Percentiles rank a stretch among this genome's conserved stretches.
Conservation (phyloP, 2,113 vertebrate genomes). For the Campylomormyrus tamandua region DNA sequence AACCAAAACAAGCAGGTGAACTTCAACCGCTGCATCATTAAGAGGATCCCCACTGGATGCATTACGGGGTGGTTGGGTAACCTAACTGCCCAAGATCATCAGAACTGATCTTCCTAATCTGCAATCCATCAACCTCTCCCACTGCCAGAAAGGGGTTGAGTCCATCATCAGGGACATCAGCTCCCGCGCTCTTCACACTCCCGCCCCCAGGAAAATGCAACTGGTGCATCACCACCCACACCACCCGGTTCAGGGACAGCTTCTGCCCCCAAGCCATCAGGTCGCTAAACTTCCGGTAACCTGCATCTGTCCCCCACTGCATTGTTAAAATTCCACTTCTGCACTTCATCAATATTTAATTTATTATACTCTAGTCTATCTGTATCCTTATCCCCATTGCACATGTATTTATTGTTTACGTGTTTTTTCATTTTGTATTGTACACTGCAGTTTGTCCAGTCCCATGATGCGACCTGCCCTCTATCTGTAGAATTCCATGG, state of each 20-base stretch:
- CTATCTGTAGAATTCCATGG: background rate
- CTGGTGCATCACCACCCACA: background rate
- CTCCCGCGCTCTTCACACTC: background rate
- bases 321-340: background rate
- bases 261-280: background rate
- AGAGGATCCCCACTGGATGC: background rate
- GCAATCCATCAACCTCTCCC: background rate
- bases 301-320: background rate
- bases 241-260: background rate
- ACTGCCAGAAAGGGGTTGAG: background rate
- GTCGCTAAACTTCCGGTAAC: background rate
- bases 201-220: background rate
- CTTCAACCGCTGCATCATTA: background rate
- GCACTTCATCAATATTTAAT: background rate
- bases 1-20: background rate
- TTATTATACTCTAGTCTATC: background rate
- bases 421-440: background rate
- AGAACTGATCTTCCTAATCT: background rate
- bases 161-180: background rate
- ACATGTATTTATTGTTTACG: background rate
- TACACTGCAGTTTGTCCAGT: background rate
- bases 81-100: background rate
- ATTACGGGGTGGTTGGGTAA: background rate
- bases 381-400: background rate
- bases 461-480: background rate